Base-by-base conservation (phyloP, 1,140 invertebrate species). In the Daktulosphaira vitifoliae region DNA sequence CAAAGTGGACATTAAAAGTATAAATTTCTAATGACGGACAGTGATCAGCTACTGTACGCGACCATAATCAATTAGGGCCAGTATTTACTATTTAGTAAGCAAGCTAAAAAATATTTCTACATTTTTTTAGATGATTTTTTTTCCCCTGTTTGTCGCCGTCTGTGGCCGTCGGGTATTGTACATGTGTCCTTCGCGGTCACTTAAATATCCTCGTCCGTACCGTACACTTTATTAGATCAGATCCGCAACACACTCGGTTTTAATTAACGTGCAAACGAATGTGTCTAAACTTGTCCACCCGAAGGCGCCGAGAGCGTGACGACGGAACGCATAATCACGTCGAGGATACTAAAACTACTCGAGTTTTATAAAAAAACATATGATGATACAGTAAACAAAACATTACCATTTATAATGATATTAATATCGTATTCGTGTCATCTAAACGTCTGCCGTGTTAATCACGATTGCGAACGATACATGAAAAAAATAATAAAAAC, bases 361-460 rank as follows among this genome's bases (percentile, higher is more conserved):
- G 7, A 6, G 20, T 6, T 48, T 20, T 6, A 23, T 20, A 20
- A 8, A 18, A 13, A 54, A 39, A 25, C 22, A 20, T 33, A 53
- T 1, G 1, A 22, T 22, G n/a, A 39, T 7, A 22, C 16, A 15
- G 2, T 18, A 15, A 18, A 37, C 2, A 11, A 54, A 56, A 42
- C 37, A 56, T 44, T 42, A 44, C 53, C 53, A 56, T 56, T 56
- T 25, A 44, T 18, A 56, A 59, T n/a, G 23, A 59, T 59, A 15
- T 26, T 26, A 16, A n/a, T n/a, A n/a, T 3, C n/a, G 4, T n/a
- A n/a, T 42, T 25, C 42, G 23, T 23, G 54, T 44, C 23, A 59
- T 44, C 54, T 37, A 59, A 39, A 42, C 33, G 15, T 2, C 37
- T 18, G 20, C 3, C 22, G 3, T 15, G 0, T 13, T 8, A 23